Percentiles rank a stretch among this genome's conserved stretches.
These are phyloP conservation scores for Nilaparvata lugens DNA, from an alignment of 1,140 invertebrate species.

Conservation along the genomic window DNA sequence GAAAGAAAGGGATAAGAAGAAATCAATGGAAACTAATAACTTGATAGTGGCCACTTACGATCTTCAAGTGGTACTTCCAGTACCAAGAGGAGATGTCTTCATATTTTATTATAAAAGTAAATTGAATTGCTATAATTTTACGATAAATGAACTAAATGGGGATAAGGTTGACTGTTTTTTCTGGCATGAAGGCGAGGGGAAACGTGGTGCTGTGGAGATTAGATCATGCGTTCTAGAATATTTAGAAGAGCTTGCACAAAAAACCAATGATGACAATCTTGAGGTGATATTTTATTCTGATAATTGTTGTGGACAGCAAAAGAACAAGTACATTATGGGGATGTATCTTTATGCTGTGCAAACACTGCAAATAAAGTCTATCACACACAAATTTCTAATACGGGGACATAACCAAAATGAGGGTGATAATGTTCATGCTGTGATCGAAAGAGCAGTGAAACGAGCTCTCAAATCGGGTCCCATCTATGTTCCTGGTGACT, in stretches of 20 bases:
- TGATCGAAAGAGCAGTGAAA: constrained; percentile 12
- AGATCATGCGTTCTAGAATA: constrained; percentile 25
- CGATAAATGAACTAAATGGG: constrained; percentile 22
- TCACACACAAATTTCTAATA: constrained; percentile 20
- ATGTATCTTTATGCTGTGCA: constrained; percentile 13
- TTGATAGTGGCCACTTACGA: constrained; percentile 9
- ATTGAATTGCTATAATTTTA: constrained; percentile 27
- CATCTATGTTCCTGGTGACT: constrained; percentile 14
- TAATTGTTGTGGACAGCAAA: not conserved
- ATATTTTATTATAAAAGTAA: constrained; percentile 27
- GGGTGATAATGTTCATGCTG: constrained; percentile 13
- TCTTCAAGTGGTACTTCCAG: constrained; percentile 8
- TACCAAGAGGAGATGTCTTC: constrained; percentile 18
- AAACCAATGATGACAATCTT: too few relatives aligned
- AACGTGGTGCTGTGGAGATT: constrained; percentile 36
- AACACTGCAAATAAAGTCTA: constrained; percentile 15
- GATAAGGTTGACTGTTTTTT: constrained; percentile 31
- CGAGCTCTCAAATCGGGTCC: constrained; percentile 1
- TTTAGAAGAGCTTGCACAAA: too few relatives aligned
- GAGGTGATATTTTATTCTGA: not conserved
- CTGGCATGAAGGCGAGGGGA: constrained; percentile 37
- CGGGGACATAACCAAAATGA: constrained; percentile 19
- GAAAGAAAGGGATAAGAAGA: constrained; percentile 3
- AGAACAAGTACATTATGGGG: constrained; percentile 6
- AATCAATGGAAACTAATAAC: not conserved